phyloP scores from a whole-genome alignment of 2,797 vertebrate genomes.

The Tokudaia muenninki region DNA sequence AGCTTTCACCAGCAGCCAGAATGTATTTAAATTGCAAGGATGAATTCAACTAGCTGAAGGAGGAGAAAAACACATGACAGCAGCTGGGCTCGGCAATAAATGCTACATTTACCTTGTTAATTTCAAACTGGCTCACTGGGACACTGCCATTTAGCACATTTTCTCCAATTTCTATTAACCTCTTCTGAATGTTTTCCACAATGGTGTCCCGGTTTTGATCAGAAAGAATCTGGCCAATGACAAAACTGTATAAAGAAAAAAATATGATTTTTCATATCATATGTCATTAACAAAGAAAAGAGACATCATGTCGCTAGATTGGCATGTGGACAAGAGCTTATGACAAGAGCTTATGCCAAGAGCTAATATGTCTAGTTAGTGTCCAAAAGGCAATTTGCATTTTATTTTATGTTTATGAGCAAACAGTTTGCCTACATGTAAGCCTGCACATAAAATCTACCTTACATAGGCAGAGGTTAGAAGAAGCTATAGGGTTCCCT shows the following conservation, averaged over 20 bases:
- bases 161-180: constrained; percentile 95
- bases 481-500: not conserved
- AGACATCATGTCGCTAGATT: constrained; percentile 55
- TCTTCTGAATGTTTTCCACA: constrained; percentile 98
- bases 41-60: constrained; percentile 73
- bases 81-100: constrained; percentile 78
- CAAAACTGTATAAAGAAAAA: constrained; percentile 90
- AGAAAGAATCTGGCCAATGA: constrained; percentile 97
- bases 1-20: constrained; percentile 63
- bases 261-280: not conserved
- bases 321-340: constrained; percentile 17
- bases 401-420: not conserved
- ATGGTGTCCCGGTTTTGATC: constrained; percentile 96
- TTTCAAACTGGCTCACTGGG: constrained; percentile 94
- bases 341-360: constrained; percentile 47
- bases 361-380: constrained; percentile 45
- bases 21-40: constrained; percentile 70
- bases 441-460: not conserved
- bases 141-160: constrained; percentile 91
- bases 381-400: constrained; percentile 36
- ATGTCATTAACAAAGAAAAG: constrained; percentile 65
- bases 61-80: constrained; percentile 64
- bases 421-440: not conserved
- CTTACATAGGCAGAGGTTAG: not conserved
- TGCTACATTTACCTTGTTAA: constrained; percentile 94